Base-by-base conservation (phyloP, 53 echinoderm and acorn worm species). In the Holothuria scabra region DNA sequence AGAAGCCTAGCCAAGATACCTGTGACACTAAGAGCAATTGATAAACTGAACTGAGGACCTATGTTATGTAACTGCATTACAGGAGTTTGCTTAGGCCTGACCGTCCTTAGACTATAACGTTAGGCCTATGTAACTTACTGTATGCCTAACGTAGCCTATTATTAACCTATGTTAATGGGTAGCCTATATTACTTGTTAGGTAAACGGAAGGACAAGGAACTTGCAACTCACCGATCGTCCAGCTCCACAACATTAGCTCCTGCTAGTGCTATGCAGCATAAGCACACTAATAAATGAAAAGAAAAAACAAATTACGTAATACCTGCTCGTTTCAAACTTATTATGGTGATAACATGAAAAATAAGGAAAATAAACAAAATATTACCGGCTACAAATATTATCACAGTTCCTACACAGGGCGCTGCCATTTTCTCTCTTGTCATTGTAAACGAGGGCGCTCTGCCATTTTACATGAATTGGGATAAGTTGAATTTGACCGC, bases 361-460 rank as follows among this genome's bases (percentile, higher is more conserved):
- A 18, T 37, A 33, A 68, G 22, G 21, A 34, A 16, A 68, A 38
- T 21, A 13, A 16, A 35, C 16, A 68, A 35, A n/a, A 18, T 18
- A 33, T 69, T 69, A 69, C 69, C 37, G 44, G 38, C 38, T 21
- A 69, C 9, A 0, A 69, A 44, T 26, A 69, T 38, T 30, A 41
- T 35, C 44, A 20, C 5, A 20, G 44, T 37, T 69, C 23, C n/a
- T 11, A 35, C 38, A 69, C n/a, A 69, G 69, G 69, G 69, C 69
- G 69, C 69, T n/a, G 69, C 69, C 69, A 69, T 69, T 69, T 69
- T 69, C 69, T 69, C 44, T 69, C 38, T 69, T 25, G 26, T 69
- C 38, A 20, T 18, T n/a, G 20, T 6, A 38, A 4, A 38, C 2
- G 37, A 41, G 37, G 69, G 69, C 69, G 69, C 29, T 23, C 35